Evolutionary conservation across 1,140 invertebrate genomes (phyloP).

Genomic region (Drosophila micromelanica): DNA sequence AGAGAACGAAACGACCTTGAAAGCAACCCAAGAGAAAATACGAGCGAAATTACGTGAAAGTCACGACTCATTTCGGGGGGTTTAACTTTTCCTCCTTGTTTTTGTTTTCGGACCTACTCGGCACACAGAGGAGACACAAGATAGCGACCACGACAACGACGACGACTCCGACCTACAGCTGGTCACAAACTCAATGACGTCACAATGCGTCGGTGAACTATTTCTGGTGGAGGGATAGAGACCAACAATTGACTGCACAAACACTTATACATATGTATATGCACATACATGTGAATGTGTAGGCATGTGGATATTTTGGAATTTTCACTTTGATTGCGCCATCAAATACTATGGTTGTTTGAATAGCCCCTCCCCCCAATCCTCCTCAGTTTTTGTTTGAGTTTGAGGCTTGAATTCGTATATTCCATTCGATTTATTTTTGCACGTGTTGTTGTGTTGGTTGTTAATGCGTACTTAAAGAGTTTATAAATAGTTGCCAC

Average conservation of each 20-base stretch:
- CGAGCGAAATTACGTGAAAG: constrained; percentile 44
- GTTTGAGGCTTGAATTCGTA: constrained; percentile 31
- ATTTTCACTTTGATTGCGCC: constrained; percentile 61
- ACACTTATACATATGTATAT: not conserved
- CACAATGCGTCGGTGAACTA: constrained; percentile 55
- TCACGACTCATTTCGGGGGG: constrained; percentile 47
- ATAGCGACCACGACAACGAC: constrained; percentile 18
- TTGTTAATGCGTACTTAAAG: constrained; percentile 9
- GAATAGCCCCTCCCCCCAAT: no score
- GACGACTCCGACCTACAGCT: constrained; percentile 69
- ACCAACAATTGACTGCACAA: not conserved
- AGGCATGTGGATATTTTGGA: not conserved
- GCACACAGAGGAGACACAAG: not conserved
- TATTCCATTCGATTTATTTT: constrained; percentile 55
- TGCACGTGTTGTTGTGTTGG: constrained; percentile 49
- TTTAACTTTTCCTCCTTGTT: constrained; percentile 27
- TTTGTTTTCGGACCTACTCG: constrained; percentile 12
- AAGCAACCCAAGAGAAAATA: constrained; percentile 30
- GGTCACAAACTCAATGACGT: constrained; percentile 67
- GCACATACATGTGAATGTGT: not conserved
- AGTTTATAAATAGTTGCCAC: constrained; percentile 41
- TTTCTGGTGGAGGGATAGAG: constrained; percentile 45
- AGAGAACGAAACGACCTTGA: constrained; percentile 68
- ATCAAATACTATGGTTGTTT: constrained; percentile 37
- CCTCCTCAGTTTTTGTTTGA: no score